Evolutionary conservation across 2,113 vertebrate genomes (phyloP), one percentile per base, ranked within the genome.

Genomic region (Platysteira castanea): DNA sequence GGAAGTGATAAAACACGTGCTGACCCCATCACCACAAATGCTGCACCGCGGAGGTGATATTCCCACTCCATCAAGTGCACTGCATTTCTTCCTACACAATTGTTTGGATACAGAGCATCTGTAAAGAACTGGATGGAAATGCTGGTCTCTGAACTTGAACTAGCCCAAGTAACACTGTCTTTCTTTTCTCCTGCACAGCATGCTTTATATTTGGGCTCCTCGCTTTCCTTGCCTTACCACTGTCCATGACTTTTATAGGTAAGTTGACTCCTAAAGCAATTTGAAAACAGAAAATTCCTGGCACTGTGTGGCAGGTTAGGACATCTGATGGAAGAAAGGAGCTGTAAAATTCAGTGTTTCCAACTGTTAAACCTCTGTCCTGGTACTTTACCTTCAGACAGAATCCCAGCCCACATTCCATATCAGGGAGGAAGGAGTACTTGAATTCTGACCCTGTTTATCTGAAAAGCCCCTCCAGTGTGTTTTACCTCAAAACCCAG

Each of bases 241-340:
- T 97, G 42, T 97, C 98, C 80, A 96, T 97, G 98, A 95, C 98
- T 76, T 98, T 98, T 86, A 93, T 95, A 93, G 97, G 97, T 98
- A 93, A 98, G 97, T 49, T 81, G 71, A 20, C 49, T 56, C 28
- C 39, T 27, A 71, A 68, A 53, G 52, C 39, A 63, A 67, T 37
- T 49, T 42, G 54, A 57, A 92, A 95, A 49, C 17, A 60, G 19
- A 37, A 44, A 77, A 33, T 84, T 88, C 46, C 19, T 4, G 15
- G 65, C 13, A 44, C 33, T 41, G 17, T 54, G n/a, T 53, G 49
- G 15, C 71, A 84, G 22, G 19, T 44, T 80, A 82, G 78, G 4
- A 9, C 3, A 63, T 26, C 52, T 61, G 33, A 11, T 42, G 41
- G 56, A 71, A 75, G n/a, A 53, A 77, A 56, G 49, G 22, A 60